Percentiles rank a stretch among this genome's conserved stretches.
Conservation (phyloP, 2,797 vertebrate species). For the Mustela erminea region DNA sequence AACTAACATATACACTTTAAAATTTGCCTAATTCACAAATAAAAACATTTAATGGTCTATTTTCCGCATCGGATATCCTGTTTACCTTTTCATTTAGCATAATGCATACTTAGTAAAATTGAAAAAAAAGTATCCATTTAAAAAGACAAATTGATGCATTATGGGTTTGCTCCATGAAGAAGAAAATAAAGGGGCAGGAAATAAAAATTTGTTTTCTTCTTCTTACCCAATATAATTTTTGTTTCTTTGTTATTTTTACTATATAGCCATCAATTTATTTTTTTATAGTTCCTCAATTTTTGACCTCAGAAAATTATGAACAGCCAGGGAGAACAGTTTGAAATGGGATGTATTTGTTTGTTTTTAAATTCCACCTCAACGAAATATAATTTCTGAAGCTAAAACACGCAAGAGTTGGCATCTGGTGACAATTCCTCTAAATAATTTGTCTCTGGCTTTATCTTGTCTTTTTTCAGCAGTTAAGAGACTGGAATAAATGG, state of each 20-base stretch:
- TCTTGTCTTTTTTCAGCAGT: neutral
- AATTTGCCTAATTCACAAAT: neutral
- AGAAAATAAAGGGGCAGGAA: neutral
- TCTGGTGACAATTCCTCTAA: neutral
- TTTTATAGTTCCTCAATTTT: neutral
- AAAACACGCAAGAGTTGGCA: rapidly evolving
- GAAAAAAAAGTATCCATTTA: neutral
- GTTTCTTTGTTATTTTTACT: neutral
- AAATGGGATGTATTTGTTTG: neutral
- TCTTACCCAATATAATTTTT: neutral
- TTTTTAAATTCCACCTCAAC: neutral
- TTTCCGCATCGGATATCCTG: neutral
- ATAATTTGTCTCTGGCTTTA: neutral
- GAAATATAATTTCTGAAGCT: neutral
- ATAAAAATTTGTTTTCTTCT: neutral
- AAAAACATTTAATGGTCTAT: neutral
- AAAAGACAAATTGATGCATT: neutral
- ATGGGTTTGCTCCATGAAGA: neutral
- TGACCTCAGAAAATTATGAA: neutral
- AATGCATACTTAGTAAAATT: neutral
- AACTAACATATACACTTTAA: neutral
- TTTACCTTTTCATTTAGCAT: neutral
- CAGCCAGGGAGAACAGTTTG: neutral
- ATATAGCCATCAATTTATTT: neutral
- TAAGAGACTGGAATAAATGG: neutral